These are phyloP conservation scores for Myanophis thanlyinensis DNA, from an alignment of 2,113 vertebrate species.

Conservation along the genomic window DNA sequence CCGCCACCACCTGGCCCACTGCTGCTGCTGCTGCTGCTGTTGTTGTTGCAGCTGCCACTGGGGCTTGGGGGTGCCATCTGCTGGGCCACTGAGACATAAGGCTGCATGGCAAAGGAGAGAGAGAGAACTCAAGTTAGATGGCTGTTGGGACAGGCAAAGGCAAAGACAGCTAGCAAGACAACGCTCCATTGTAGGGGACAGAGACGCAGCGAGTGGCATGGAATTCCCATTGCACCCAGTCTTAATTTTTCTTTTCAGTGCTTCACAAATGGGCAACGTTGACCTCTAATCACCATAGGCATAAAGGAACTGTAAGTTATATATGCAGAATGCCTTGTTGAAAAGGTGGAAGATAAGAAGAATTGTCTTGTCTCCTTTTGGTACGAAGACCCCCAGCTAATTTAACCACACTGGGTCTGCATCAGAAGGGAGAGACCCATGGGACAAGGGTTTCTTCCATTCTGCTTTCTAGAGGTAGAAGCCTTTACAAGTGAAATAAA, in stretches of 20 bases:
- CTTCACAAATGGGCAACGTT: neutral
- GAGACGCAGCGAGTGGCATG: neutral
- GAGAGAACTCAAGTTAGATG: neutral
- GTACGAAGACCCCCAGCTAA: neutral
- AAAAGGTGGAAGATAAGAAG: neutral
- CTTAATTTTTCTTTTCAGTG: neutral
- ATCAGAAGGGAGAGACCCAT: neutral
- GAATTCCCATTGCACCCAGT: neutral
- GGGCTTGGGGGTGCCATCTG: constrained; percentile 89
- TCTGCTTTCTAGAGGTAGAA: neutral
- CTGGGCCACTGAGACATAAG: constrained; percentile 83
- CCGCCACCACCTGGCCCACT: constrained; percentile 60
- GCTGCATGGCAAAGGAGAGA: constrained; percentile 67
- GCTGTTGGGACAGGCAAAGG: neutral
- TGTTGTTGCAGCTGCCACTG: constrained; percentile 74
- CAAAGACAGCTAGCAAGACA: neutral
- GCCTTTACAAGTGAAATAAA: neutral
- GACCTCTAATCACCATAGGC: neutral
- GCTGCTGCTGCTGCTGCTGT: constrained; percentile 63
- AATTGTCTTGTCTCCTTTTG: neutral
- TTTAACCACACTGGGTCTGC: neutral
- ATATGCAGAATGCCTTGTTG: neutral
- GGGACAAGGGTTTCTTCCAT: neutral
- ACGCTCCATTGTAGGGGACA: neutral
- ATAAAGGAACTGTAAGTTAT: neutral